Percentiles rank a stretch among this genome's conserved stretches.
Evolutionary conservation across 2,797 vertebrate genomes (phyloP).

Genomic region (Limnodromus scolopaceus): DNA sequence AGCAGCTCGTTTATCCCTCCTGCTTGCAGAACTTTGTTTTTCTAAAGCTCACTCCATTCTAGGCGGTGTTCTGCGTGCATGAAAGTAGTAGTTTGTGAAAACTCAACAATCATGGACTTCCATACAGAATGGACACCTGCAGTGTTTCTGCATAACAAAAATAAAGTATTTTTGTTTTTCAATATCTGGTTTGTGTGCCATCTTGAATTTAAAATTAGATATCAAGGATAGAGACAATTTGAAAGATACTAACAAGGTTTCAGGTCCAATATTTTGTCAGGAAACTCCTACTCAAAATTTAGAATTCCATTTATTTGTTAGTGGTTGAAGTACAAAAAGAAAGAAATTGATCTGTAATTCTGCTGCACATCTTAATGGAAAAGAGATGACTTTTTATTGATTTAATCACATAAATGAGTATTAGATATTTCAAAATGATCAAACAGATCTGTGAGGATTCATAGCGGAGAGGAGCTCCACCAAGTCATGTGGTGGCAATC

Average conservation of each 20-base stretch:
- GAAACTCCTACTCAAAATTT: constrained; percentile 32
- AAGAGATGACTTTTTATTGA: constrained; percentile 45
- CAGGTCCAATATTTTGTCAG: neutral
- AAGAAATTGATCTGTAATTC: constrained; percentile 46
- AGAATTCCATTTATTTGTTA: constrained; percentile 32
- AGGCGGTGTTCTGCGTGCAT: accelerated
- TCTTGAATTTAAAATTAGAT: constrained; percentile 1
- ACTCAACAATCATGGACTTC: neutral
- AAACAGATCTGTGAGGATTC: neutral
- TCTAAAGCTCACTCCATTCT: neutral
- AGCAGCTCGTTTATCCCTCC: neutral
- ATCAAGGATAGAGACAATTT: neutral
- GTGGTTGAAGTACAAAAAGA: neutral
- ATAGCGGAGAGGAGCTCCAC: neutral
- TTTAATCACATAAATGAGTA: constrained; percentile 1
- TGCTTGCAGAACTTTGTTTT: neutral
- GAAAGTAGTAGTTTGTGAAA: neutral
- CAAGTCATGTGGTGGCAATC: neutral
- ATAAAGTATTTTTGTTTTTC: neutral
- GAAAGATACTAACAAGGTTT: neutral
- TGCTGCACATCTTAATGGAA: constrained; percentile 8
- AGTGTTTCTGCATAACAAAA: neutral
- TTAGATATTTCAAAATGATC: constrained; percentile 32
- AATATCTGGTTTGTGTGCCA: neutral
- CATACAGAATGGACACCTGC: neutral